These are phyloP conservation scores for Hystrix cristata DNA, from an alignment of 2,113 vertebrate species.

Conservation along the genomic window DNA sequence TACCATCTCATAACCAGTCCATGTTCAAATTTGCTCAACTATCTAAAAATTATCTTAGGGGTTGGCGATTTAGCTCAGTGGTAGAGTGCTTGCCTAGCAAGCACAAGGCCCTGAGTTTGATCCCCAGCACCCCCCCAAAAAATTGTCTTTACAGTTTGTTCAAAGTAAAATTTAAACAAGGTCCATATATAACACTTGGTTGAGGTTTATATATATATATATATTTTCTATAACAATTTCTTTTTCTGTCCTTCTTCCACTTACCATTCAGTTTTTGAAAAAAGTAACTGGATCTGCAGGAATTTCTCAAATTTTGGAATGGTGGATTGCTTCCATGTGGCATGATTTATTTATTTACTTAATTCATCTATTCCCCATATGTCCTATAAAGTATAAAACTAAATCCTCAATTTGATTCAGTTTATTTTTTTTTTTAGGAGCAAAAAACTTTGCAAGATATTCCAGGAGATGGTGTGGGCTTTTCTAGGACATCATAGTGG, in stretches of 20 bases:
- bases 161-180: neutral
- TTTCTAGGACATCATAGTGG: neutral
- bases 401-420: neutral
- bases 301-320: neutral
- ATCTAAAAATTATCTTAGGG: neutral
- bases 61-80: neutral
- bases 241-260: neutral
- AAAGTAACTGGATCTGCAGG: neutral
- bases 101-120: too few relatives aligned
- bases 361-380: neutral
- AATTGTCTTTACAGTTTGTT: neutral
- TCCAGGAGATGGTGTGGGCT: neutral
- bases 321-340: neutral
- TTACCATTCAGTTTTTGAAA: neutral
- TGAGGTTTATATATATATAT: neutral
- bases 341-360: neutral
- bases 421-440: neutral
- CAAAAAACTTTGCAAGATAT: neutral
- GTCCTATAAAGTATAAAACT: neutral
- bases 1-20: neutral
- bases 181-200: neutral
- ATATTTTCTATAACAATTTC: neutral
- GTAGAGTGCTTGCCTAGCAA: too few relatives aligned
- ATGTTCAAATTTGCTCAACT: neutral
- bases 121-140: too few relatives aligned